phyloP scores from a whole-genome alignment of 2,797 vertebrate genomes.

The Buphagus erythrorhynchus region DNA sequence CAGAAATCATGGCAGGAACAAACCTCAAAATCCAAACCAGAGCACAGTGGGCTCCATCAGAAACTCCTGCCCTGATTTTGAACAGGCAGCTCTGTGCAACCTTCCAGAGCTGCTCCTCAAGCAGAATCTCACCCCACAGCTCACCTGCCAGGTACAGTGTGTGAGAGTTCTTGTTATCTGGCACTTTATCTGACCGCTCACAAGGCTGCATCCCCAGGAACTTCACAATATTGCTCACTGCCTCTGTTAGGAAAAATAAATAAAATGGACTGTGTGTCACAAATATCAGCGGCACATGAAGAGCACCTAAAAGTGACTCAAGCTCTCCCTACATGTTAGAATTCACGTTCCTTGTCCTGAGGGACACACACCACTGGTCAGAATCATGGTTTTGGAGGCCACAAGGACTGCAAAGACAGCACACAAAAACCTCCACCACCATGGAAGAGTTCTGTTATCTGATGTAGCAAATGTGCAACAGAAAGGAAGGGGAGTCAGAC shows the following conservation, averaged over 20 bases:
- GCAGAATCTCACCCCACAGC: not conserved
- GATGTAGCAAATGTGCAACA: not conserved
- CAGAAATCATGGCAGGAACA: not conserved
- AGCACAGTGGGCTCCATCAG: not conserved
- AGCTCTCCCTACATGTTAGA: not conserved
- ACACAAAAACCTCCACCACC: rapidly evolving
- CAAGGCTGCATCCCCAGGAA: slow-evolving; percentile 85
- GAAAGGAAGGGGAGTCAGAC: not conserved
- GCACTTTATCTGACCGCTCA: slow-evolving; percentile 83
- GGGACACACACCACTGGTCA: not conserved
- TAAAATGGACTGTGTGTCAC: not conserved
- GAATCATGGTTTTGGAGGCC: not conserved
- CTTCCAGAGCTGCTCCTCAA: not conserved
- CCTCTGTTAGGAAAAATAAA: slow-evolving; percentile 71
- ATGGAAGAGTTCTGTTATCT: not conserved
- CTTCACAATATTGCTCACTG: slow-evolving; percentile 82
- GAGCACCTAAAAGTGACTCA: not conserved
- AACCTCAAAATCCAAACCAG: not conserved
- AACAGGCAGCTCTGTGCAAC: not conserved
- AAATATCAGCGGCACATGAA: not conserved
- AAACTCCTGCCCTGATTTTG: not conserved
- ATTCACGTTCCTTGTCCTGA: not conserved
- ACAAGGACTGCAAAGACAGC: not conserved
- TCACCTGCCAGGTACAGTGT: slow-evolving; percentile 81
- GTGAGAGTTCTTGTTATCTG: slow-evolving; percentile 84